phyloP scores from a whole-genome alignment of 2,113 vertebrate species.

The Onychorhynchus coronatus region DNA sequence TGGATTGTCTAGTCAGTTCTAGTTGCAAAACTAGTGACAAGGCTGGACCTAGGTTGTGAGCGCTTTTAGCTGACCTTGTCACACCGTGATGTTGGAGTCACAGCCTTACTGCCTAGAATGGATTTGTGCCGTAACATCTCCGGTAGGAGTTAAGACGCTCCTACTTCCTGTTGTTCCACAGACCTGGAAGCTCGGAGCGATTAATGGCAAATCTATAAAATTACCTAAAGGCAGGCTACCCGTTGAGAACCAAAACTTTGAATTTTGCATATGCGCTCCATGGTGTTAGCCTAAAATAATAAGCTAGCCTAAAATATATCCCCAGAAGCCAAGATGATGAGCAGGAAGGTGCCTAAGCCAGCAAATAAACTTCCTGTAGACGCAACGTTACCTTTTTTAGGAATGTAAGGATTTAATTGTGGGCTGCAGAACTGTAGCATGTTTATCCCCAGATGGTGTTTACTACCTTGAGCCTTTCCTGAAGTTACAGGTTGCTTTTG shows the following conservation, averaged over 20 bases:
- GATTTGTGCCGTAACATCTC: not conserved
- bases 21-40: not conserved
- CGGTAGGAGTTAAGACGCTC: not conserved
- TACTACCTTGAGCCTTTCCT: not conserved
- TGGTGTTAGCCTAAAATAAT: not conserved
- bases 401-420: not conserved
- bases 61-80: accelerated
- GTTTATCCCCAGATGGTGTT: not conserved
- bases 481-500: not conserved
- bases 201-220: not conserved
- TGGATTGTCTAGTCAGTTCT: not conserved
- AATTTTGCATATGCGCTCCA: not conserved
- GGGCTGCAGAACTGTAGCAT: not conserved
- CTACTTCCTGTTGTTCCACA: not conserved
- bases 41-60: not conserved
- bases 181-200: not conserved
- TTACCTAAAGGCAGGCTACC: not conserved
- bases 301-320: not conserved
- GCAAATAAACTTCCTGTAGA: not conserved
- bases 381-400: not conserved
- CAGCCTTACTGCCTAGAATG: not conserved
- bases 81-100: accelerated
- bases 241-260: not conserved
- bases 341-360: not conserved
- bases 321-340: not conserved